These are phyloP conservation scores for Amphiduros pacificus DNA, from an alignment of 2,888 invertebrate genomes.

Conservation along the genomic window DNA sequence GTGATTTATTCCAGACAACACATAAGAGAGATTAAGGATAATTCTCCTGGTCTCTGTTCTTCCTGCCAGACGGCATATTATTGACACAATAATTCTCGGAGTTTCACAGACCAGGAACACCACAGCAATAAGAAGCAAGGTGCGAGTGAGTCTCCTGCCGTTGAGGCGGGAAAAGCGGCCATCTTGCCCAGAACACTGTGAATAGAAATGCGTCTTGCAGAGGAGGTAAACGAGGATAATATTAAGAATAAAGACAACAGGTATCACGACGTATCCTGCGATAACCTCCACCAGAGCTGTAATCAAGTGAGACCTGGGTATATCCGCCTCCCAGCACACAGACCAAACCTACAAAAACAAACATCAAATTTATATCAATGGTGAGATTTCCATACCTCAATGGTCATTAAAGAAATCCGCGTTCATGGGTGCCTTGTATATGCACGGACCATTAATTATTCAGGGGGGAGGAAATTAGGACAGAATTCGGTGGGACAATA, in stretches of 20 bases:
- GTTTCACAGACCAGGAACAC: slow-evolving; percentile 30
- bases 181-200: neutral
- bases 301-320: too few species aligned
- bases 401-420: too few species aligned
- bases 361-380: too few species aligned
- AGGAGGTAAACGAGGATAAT: slow-evolving; percentile 13
- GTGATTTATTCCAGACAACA: slow-evolving; percentile 27
- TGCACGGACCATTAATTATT: too few species aligned
- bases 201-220: slow-evolving; percentile 9
- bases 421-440: too few species aligned
- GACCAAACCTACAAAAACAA: too few species aligned
- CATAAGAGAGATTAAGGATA: slow-evolving; percentile 22
- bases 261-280: slow-evolving; percentile 18
- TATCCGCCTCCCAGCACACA: too few species aligned
- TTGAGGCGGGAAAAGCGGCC: neutral
- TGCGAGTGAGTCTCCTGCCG: slow-evolving; percentile 18
- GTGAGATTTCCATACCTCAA: too few species aligned
- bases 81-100: slow-evolving; percentile 21
- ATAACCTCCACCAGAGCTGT: slow-evolving; percentile 19
- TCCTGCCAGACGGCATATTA: slow-evolving; percentile 8
- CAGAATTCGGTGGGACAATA: too few species aligned
- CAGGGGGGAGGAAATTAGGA: too few species aligned
- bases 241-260: slow-evolving; percentile 26
- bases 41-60: slow-evolving; percentile 18
- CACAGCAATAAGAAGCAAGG: slow-evolving; percentile 21